These are phyloP conservation scores for Tillus elongatus DNA, from an alignment of 2,888 invertebrate genomes.

Conservation along the genomic window DNA sequence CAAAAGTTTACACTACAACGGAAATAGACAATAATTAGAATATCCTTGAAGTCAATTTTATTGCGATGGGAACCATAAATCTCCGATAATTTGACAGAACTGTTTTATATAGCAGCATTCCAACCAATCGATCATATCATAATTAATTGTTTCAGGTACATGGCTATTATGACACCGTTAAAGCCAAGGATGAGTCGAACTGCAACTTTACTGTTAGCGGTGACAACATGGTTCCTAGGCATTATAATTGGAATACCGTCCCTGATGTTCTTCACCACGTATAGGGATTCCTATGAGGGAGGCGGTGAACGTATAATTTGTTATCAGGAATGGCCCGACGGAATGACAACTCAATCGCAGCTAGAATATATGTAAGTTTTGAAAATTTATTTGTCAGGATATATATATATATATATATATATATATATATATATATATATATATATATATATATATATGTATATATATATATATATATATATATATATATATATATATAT, in stretches of 20 bases:
- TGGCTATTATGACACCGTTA: slow-evolving; percentile 90
- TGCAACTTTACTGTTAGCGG: slow-evolving; percentile 73
- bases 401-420: too few species aligned
- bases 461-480: too few species aligned
- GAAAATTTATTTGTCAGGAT: too few species aligned
- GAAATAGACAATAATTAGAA: too few species aligned
- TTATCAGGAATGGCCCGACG: slow-evolving; percentile 81
- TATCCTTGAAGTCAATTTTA: too few species aligned
- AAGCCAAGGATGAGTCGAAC: slow-evolving; percentile 79
- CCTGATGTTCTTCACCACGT: slow-evolving; percentile 73
- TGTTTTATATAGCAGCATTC: too few species aligned
- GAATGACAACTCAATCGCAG: slow-evolving; percentile 57
- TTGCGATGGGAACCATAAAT: too few species aligned
- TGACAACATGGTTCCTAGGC: slow-evolving; percentile 76
- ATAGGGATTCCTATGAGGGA: slow-evolving; percentile 41
- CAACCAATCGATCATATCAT: neutral
- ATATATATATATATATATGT: too few species aligned
- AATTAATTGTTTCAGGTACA: slow-evolving; percentile 56
- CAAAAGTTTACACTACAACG: too few species aligned
- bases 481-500: too few species aligned
- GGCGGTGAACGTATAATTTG: slow-evolving; percentile 64
- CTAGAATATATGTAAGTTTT: slow-evolving; percentile 74
- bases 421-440: too few species aligned
- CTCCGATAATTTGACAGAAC: too few species aligned
- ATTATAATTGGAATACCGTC: slow-evolving; percentile 75